A percentile compares a stretch with the other conserved stretches of the same genome.
These are phyloP conservation scores for Brevimyrus niger DNA, from an alignment of 2,113 vertebrate species.

Conservation along the genomic window DNA sequence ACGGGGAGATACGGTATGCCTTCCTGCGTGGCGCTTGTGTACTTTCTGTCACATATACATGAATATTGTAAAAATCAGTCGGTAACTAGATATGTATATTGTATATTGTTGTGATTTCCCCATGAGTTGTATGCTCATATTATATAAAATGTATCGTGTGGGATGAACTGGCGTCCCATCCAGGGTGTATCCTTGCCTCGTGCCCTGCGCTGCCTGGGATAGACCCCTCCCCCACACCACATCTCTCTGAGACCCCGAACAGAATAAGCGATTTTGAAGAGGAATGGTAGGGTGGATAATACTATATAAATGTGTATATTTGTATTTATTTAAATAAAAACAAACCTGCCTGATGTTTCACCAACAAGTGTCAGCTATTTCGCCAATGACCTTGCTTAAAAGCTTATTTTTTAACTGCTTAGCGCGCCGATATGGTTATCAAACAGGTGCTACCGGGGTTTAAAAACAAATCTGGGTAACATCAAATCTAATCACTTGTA, in stretches of 20 bases:
- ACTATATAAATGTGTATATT: slow-evolving; percentile 82
- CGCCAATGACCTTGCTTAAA: background rate
- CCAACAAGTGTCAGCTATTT: background rate
- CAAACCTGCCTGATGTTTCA: slow-evolving; percentile 20
- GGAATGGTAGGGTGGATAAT: slow-evolving; percentile 60
- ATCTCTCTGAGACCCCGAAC: background rate
- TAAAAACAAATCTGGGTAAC: background rate
- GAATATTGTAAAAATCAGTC: slow-evolving; percentile 34
- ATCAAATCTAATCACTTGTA: background rate
- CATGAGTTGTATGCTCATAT: slow-evolving; percentile 5
- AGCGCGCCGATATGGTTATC: background rate
- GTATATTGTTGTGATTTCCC: slow-evolving; percentile 24
- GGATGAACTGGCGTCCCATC: background rate
- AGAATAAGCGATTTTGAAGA: background rate
- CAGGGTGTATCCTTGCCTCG: background rate
- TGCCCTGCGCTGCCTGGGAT: background rate
- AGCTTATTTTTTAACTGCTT: background rate
- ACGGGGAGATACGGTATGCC: background rate
- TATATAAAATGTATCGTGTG: background rate
- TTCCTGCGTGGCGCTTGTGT: background rate
- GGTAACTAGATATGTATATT: slow-evolving; percentile 25
- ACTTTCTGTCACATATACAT: background rate
- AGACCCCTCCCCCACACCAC: background rate
- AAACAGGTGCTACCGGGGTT: background rate
- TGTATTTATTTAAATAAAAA: slow-evolving; percentile 99